Conservation (phyloP, 1,140 invertebrate genomes). For the Cyclina sinensis region DNA sequence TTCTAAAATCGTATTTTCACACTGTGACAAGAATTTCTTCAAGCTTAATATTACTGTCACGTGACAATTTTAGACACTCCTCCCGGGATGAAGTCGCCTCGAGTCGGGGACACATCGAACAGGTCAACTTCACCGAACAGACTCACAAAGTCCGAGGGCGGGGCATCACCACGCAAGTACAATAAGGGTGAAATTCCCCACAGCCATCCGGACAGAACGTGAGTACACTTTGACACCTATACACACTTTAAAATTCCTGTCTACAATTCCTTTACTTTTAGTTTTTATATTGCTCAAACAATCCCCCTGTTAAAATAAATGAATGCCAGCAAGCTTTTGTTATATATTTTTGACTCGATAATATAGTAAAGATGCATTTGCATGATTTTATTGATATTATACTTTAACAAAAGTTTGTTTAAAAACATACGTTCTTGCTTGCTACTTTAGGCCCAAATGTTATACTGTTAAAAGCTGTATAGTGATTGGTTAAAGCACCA, state of each 20-base stretch:
- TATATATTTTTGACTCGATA: no score
- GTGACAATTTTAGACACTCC: slow-evolving; percentile 60
- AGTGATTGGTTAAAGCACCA: background rate
- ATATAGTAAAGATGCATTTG: no score
- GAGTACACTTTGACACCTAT: slow-evolving; percentile 21
- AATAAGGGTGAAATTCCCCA: slow-evolving; percentile 54
- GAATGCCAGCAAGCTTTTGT: no score
- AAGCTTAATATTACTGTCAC: background rate
- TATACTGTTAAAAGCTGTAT: background rate
- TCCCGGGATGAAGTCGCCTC: slow-evolving; percentile 50
- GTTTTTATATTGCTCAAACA: no score
- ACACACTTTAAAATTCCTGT: no score
- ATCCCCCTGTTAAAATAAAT: no score
- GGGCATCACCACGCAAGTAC: slow-evolving; percentile 48
- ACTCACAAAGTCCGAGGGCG: slow-evolving; percentile 50
- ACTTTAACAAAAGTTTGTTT: no score
- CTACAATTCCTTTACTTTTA: no score
- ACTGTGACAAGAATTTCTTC: background rate
- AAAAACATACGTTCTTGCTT: no score
- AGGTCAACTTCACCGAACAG: slow-evolving; percentile 42
- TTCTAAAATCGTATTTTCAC: background rate
- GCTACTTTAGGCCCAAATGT: no score
- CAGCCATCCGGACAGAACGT: slow-evolving; percentile 63
- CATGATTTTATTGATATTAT: no score
- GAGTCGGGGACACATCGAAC: background rate